Percentiles rank a stretch among this genome's conserved stretches.
Conservation (phyloP, 2,797 vertebrate genomes). For the Sarcophilus harrisii region DNA sequence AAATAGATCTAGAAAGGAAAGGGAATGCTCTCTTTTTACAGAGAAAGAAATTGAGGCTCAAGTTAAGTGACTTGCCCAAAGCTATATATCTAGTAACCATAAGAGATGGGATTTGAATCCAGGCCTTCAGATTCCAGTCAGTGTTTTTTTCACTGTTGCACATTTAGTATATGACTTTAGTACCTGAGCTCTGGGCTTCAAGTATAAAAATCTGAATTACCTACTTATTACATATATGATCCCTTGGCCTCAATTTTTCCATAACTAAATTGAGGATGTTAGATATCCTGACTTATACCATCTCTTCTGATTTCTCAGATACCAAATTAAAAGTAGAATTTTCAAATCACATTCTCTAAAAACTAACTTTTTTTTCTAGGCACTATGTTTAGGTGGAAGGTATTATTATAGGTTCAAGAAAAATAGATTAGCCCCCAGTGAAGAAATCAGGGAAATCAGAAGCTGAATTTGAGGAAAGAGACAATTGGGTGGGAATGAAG, state of each 20-base stretch:
- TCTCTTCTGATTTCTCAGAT: neutral
- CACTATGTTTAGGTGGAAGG: neutral
- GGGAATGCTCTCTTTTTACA: neutral
- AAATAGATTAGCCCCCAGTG: neutral
- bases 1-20: neutral
- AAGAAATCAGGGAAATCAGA: no score
- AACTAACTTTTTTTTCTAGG: neutral
- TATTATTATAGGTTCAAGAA: neutral
- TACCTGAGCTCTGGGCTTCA: no score
- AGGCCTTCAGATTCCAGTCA: neutral
- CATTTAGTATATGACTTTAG: no score
- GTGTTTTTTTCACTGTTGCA: neutral
- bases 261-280: neutral
- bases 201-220: neutral
- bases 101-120: neutral
- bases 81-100: neutral
- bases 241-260: neutral
- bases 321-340: neutral
- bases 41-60: neutral
- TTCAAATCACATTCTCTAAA: neutral
- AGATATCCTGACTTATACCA: no score
- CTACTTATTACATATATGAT: neutral
- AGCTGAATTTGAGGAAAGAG: no score
- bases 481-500: no score
- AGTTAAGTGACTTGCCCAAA: slow-evolving; percentile 1